A percentile compares a stretch with the other conserved stretches of the same genome.
phyloP scores from a whole-genome alignment of 2,888 invertebrate genomes.

The Drosophila rubida region DNA sequence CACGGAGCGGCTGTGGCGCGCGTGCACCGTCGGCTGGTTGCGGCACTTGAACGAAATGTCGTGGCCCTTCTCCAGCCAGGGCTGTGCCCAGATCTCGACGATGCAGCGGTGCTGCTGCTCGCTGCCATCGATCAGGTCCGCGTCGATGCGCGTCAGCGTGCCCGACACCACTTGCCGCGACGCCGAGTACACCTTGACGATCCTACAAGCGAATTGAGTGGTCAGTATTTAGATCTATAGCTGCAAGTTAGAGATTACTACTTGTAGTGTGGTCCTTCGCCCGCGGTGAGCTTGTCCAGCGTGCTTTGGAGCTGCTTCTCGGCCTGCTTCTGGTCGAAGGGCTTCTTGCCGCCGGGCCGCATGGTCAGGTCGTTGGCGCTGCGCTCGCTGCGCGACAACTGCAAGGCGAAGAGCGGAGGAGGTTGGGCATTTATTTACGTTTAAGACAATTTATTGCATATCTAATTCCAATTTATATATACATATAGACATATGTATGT shows the following conservation, averaged over 20 bases:
- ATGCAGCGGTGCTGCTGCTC: conserved; percentile 70
- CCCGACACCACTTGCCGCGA: conserved; percentile 86
- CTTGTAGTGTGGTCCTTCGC: conserved; percentile 81
- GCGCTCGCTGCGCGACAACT: conserved; percentile 65
- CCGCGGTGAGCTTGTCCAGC: conserved; percentile 70
- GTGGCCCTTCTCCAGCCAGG: conserved; percentile 86
- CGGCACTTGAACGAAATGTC: conserved; percentile 85
- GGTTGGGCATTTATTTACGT: not conserved
- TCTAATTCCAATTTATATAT: not conserved
- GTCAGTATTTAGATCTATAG: not conserved
- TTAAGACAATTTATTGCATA: not conserved
- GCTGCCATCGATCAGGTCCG: conserved; percentile 86
- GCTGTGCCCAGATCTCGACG: conserved; percentile 86
- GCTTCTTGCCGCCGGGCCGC: conserved; percentile 47
- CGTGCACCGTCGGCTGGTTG: conserved; percentile 65
- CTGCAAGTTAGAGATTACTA: conserved; percentile 21
- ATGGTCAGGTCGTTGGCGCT: conserved; percentile 41
- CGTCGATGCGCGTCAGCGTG: conserved; percentile 86
- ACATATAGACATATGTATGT: not conserved
- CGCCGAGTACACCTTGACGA: conserved; percentile 83
- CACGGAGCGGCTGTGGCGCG: conserved; percentile 80
- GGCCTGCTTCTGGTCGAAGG: conserved; percentile 63
- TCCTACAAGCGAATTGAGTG: conserved; percentile 45
- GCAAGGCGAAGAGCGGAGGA: conserved; percentile 12
- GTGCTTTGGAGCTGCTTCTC: conserved; percentile 64